These are phyloP conservation scores for Caiman crocodilus DNA, from an alignment of 2,797 vertebrate genomes.

Conservation along the genomic window DNA sequence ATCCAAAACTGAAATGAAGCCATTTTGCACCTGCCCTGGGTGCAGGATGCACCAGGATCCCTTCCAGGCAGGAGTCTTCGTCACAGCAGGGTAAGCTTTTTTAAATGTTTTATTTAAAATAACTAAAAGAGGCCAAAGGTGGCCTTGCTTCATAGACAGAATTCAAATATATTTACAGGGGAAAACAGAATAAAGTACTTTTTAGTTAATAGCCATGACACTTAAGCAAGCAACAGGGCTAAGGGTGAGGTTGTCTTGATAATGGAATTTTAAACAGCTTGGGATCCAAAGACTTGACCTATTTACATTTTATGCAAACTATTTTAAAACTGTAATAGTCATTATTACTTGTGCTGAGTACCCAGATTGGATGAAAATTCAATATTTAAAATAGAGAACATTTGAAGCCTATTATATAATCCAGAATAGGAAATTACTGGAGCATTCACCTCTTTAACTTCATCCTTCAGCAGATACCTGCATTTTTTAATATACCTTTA, in stretches of 20 bases:
- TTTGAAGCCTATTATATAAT: slow-evolving; percentile 15
- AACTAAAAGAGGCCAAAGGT: not conserved
- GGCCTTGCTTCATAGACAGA: slow-evolving; percentile 36
- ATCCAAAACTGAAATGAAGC: too few species aligned
- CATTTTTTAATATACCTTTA: slow-evolving; percentile 9
- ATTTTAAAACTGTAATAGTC: not conserved
- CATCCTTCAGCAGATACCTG: not conserved
- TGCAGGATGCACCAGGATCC: too few species aligned
- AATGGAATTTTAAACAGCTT: slow-evolving; percentile 25
- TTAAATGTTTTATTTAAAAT: not conserved
- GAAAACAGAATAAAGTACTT: slow-evolving; percentile 17
- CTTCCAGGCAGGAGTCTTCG: too few species aligned
- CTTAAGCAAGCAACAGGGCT: slow-evolving; percentile 7
- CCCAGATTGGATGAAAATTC: not conserved
- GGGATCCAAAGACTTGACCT: not conserved
- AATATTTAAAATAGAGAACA: slow-evolving; percentile 29
- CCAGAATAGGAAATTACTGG: not conserved
- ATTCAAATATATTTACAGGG: slow-evolving; percentile 2
- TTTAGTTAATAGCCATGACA: not conserved
- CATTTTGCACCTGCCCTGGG: too few species aligned
- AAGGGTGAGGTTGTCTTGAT: not conserved
- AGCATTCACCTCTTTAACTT: not conserved
- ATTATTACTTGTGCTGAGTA: not conserved
- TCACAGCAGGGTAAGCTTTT: too few species aligned
- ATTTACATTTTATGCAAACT: not conserved